These are phyloP conservation scores for Acrocephalus scirpaceus DNA, from an alignment of 2,797 vertebrate species.

Conservation along the genomic window DNA sequence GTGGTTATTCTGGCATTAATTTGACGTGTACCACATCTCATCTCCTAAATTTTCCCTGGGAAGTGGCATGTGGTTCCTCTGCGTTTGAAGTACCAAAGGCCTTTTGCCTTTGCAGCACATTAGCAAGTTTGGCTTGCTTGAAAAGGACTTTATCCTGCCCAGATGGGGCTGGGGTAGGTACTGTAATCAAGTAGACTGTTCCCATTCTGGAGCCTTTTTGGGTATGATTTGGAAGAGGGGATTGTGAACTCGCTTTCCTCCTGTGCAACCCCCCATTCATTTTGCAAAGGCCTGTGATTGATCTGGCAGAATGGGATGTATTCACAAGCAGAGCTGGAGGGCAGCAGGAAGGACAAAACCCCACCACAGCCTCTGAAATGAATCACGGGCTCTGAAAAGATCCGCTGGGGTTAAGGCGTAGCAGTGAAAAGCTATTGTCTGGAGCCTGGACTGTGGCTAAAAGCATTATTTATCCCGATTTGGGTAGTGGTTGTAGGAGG, in stretches of 20 bases:
- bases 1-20: conserved; percentile 42
- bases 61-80: conserved; percentile 44
- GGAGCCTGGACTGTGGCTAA: conserved; percentile 42
- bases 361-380: conserved; percentile 52
- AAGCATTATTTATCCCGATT: conserved; percentile 41
- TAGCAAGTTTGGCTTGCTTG: conserved; percentile 24
- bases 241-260: neutral
- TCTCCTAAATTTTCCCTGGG: conserved; percentile 36
- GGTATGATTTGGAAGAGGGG: neutral
- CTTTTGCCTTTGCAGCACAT: neutral
- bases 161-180: neutral
- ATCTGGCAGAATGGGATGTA: conserved; percentile 48
- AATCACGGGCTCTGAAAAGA: conserved; percentile 62
- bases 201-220: neutral
- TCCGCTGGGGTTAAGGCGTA: conserved; percentile 14
- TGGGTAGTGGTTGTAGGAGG: conserved; percentile 28
- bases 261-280: neutral
- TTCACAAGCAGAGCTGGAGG: conserved; percentile 45
- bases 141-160: conserved; percentile 1
- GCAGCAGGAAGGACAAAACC: conserved; percentile 46
- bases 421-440: conserved; percentile 67
- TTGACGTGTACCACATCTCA: neutral
- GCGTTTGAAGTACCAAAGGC: conserved; percentile 15
- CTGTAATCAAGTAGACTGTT: neutral
- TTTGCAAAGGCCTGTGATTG: conserved; percentile 37